Percentiles rank a stretch among this genome's conserved stretches.
Evolutionary conservation across 2,797 vertebrate species (phyloP).

Genomic region (Lepidocolaptes lacrymiger): DNA sequence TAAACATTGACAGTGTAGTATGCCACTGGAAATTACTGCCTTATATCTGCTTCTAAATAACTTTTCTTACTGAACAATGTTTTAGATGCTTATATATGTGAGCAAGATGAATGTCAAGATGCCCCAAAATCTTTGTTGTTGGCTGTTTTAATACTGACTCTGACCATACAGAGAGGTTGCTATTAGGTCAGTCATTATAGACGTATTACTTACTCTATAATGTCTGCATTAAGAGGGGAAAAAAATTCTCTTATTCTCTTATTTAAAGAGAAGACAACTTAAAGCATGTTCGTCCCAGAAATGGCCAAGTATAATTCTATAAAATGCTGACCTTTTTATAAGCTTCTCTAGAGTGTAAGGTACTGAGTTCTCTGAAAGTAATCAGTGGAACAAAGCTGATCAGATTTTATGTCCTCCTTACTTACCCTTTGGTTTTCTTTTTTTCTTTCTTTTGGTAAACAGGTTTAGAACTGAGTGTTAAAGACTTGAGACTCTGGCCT

Average conservation of each 20-base stretch:
- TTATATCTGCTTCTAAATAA: neutral
- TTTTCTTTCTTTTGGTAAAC: neutral
- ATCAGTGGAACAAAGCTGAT: neutral
- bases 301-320: neutral
- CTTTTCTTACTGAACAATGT: neutral
- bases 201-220: neutral
- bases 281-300: neutral
- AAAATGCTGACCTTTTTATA: neutral
- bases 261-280: neutral
- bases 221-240: neutral
- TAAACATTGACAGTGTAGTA: neutral
- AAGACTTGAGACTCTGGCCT: neutral
- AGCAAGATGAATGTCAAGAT: neutral
- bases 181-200: neutral
- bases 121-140: neutral
- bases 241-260: neutral
- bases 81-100: neutral
- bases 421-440: neutral
- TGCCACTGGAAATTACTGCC: neutral
- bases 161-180: neutral
- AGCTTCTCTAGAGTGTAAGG: neutral
- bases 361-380: neutral
- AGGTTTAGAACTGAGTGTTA: conserved; percentile 1
- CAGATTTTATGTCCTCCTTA: neutral
- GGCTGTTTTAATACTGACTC: neutral